Base-by-base conservation (phyloP, 2,797 vertebrate species). In the Austrolebias charrua region DNA sequence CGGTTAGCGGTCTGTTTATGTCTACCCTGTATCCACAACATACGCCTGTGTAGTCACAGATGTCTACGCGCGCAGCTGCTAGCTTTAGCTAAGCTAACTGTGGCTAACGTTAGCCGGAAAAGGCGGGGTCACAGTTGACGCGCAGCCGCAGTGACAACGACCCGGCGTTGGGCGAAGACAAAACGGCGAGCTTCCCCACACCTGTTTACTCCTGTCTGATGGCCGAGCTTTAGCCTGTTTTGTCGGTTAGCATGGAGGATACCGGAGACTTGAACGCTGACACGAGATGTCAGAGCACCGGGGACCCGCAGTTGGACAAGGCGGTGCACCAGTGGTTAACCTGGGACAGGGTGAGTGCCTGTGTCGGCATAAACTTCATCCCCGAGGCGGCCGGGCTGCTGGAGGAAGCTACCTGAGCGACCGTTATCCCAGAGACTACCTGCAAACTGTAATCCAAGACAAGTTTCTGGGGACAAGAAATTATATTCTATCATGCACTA, bases 271-370 rank as follows among this genome's bases (percentile, higher is more conserved):
- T 93, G 57, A 94, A 95, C 87, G 94, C 93, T 53, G 93, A 95
- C 84, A 78, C 90, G 44, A 66, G 81, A 50, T 68, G 69, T 60
- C 81, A 67, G 68, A 79, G 78, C 61, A 94, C 92, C 63, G 95
- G 95, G 1, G 95, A 97, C 76, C 84, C 84, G 65, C 89, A 89
- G 89, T 90, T 98, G 40, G 94, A 96, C 85, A 79, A 85, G 53
- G 93, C 93, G 46, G 81, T 95, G 69, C 89, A 75, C 50, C 94
- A 89, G 73, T 97, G 96, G 96, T 78, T 96, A 42, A 78, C 74
- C 47, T 97, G 96, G 95, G 95, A 96, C 79, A 86, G 93, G 94
- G 95, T 96, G 75, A 81, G 91, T 53, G 46, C 57, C 29, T 13
- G 40, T 18, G n/a, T n/a, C 10, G 5, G 43, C 29, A 14, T 24